phyloP scores from a whole-genome alignment of 1,140 invertebrate species.

The Elymnias hypermnestra region DNA sequence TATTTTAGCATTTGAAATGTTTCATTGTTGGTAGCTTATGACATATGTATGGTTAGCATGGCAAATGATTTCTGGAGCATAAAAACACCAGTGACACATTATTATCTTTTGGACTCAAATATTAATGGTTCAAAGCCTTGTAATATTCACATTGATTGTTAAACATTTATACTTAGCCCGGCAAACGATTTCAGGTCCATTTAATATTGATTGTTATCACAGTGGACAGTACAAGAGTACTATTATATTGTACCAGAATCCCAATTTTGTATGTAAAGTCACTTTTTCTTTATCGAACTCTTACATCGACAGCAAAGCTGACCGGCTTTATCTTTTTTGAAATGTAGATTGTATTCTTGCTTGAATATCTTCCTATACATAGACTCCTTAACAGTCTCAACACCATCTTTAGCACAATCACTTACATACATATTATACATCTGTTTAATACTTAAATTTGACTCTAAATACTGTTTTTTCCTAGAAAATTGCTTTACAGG shows the following conservation, averaged over 20 bases:
- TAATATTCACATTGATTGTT: too few relatives aligned
- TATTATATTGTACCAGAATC: not conserved
- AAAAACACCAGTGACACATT: too few relatives aligned
- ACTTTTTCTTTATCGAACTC: conserved; percentile 51
- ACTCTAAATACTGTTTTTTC: conserved; percentile 66
- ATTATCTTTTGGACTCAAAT: too few relatives aligned
- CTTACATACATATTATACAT: conserved; percentile 68
- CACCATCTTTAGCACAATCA: conserved; percentile 50
- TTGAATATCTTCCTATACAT: conserved; percentile 73
- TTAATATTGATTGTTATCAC: too few relatives aligned
- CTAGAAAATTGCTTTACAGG: conserved; percentile 58
- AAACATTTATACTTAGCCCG: too few relatives aligned
- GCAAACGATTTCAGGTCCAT: too few relatives aligned
- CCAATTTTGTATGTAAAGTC: not conserved
- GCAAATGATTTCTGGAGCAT: too few relatives aligned
- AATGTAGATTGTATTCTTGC: conserved; percentile 70
- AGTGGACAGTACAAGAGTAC: too few relatives aligned
- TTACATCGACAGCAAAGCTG: conserved; percentile 59
- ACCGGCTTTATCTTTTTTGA: conserved; percentile 59
- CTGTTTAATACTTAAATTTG: conserved; percentile 65
- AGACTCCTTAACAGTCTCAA: conserved; percentile 60
- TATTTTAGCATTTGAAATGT: too few relatives aligned
- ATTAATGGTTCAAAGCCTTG: too few relatives aligned
- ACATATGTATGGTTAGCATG: too few relatives aligned
- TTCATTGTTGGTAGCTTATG: too few relatives aligned